phyloP scores from a whole-genome alignment of 2,888 invertebrate genomes.

The Leptopilina drosophilae region DNA sequence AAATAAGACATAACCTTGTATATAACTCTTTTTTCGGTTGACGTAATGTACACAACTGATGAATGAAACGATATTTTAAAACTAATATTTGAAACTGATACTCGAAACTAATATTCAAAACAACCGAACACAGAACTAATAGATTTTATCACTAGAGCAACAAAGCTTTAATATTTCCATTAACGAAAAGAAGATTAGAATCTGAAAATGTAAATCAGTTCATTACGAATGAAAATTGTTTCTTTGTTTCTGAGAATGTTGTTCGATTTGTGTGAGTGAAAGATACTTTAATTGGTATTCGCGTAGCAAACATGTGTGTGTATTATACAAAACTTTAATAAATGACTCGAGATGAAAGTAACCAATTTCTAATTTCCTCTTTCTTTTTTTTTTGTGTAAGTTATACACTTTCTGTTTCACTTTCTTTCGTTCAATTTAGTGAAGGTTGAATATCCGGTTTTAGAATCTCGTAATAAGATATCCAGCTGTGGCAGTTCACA shows the following conservation, averaged over 20 bases:
- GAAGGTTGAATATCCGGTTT: slow-evolving; percentile 36
- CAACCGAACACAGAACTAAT: neutral
- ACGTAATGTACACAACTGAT: slow-evolving; percentile 5
- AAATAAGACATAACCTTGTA: slow-evolving; percentile 7
- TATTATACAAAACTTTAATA: neutral
- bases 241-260: neutral
- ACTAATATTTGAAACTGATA: neutral
- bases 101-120: neutral
- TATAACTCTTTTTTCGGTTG: slow-evolving; percentile 28
- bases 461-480: slow-evolving; percentile 27
- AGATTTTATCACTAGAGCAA: neutral
- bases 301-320: neutral
- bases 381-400: neutral
- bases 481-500: slow-evolving; percentile 21
- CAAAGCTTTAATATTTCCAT: neutral
- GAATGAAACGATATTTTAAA: slow-evolving; percentile 2
- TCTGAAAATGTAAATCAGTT: neutral
- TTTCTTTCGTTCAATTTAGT: slow-evolving; percentile 34
- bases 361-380: slow-evolving; percentile 32
- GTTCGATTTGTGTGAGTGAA: neutral
- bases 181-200: neutral
- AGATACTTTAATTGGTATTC: slow-evolving; percentile 15
- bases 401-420: slow-evolving; percentile 33
- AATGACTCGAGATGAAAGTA: slow-evolving; percentile 20
- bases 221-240: neutral